phyloP scores from a whole-genome alignment of 2,888 invertebrate genomes.

The Drosophila lutescens region DNA sequence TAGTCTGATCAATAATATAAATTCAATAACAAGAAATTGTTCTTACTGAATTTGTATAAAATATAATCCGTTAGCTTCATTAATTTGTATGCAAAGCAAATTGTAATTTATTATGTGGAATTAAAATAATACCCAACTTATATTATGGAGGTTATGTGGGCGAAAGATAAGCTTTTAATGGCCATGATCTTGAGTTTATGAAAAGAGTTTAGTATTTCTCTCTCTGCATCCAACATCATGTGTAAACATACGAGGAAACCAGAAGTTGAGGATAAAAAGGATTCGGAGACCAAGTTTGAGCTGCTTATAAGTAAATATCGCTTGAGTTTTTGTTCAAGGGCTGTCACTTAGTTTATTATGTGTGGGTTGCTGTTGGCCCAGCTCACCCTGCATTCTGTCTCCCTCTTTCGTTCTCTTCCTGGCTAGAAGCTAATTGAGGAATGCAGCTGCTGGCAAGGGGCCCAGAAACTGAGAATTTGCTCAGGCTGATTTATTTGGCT shows the following conservation, averaged over 20 bases:
- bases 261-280: constrained; percentile 26
- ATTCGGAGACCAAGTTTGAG: constrained; percentile 32
- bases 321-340: constrained; percentile 22
- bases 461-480: constrained; percentile 33
- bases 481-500: constrained; percentile 5
- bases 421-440: constrained; percentile 67
- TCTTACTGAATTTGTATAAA: neutral
- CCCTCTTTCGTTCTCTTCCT: constrained; percentile 11
- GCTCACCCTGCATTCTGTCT: neutral
- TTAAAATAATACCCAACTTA: neutral
- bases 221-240: constrained; percentile 58
- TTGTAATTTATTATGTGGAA: neutral
- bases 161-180: too few relatives aligned
- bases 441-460: constrained; percentile 28
- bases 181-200: too few relatives aligned
- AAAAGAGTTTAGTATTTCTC: neutral
- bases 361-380: constrained; percentile 2
- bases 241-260: constrained; percentile 58
- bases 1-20: too few relatives aligned
- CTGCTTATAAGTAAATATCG: constrained; percentile 38
- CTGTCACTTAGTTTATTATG: constrained; percentile 16
- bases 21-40: too few relatives aligned
- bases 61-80: too few relatives aligned
- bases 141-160: neutral
- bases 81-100: too few relatives aligned